These are phyloP conservation scores for Drosophila melanosoma DNA, from an alignment of 2,888 invertebrate species.

Conservation along the genomic window DNA sequence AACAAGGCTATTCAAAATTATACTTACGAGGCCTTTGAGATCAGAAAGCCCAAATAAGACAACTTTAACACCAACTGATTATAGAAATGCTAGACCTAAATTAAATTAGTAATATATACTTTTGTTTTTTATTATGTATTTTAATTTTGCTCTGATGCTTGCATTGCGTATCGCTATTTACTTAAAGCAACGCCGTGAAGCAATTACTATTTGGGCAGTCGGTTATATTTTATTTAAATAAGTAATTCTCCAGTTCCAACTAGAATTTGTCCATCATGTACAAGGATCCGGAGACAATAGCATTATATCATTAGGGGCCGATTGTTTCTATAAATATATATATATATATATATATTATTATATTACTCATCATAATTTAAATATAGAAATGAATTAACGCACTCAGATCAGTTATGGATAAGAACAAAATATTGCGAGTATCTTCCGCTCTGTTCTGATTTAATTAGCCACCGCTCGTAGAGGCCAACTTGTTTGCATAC, in stretches of 20 bases:
- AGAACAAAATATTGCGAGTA: constrained; percentile 13
- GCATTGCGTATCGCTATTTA: too few relatives aligned
- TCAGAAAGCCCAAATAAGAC: constrained; percentile 8
- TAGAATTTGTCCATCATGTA: neutral
- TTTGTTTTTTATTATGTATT: too few relatives aligned
- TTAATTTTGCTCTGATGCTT: too few relatives aligned
- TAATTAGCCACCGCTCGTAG: neutral
- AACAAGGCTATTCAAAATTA: constrained; percentile 46
- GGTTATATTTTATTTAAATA: neutral
- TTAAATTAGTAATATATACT: neutral
- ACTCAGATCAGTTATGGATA: constrained; percentile 2
- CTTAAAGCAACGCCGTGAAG: too few relatives aligned
- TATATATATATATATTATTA: neutral
- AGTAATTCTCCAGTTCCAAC: neutral
- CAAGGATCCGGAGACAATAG: neutral
- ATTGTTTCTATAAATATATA: too few relatives aligned
- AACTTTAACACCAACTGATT: neutral
- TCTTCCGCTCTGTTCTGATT: constrained; percentile 12
- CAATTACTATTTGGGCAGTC: neutral
- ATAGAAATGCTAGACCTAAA: neutral
- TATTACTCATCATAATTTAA: neutral
- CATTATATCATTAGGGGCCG: neutral
- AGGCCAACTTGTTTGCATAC: constrained; percentile 35
- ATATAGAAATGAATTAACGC: neutral
- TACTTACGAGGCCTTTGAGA: constrained; percentile 56